phyloP scores from a whole-genome alignment of 2,797 vertebrate species.

The Microctenopoma steveboyesi region DNA sequence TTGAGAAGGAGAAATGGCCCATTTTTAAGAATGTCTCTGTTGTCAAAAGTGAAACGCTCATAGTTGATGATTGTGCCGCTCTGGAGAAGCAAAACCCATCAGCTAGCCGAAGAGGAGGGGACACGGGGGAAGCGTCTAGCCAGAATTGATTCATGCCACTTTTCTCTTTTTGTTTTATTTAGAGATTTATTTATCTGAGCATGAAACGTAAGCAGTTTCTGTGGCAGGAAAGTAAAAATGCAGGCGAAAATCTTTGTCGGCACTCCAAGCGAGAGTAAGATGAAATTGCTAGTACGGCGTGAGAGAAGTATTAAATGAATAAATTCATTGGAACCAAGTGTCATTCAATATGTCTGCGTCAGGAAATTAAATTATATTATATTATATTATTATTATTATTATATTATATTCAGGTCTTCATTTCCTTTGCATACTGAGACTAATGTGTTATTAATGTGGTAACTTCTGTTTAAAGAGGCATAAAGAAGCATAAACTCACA shows the following conservation, averaged over 20 bases:
- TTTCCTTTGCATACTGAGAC: neutral
- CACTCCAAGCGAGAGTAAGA: slow-evolving; percentile 26
- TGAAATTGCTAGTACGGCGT: slow-evolving; percentile 53
- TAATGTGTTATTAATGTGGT: neutral
- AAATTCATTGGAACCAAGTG: slow-evolving; percentile 75
- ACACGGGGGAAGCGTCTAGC: neutral
- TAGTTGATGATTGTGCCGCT: slow-evolving; percentile 38
- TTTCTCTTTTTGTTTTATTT: slow-evolving; percentile 60
- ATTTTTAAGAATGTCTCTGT: slow-evolving; percentile 57
- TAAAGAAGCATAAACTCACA: fast-evolving
- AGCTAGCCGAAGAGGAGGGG: slow-evolving; percentile 3
- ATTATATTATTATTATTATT: too few species aligned
- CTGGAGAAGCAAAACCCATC: slow-evolving; percentile 38
- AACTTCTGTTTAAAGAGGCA: neutral
- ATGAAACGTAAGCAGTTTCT: slow-evolving; percentile 71
- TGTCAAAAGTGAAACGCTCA: slow-evolving; percentile 47
- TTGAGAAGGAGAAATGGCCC: slow-evolving; percentile 24
- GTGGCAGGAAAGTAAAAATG: slow-evolving; percentile 18
- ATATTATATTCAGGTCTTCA: slow-evolving; percentile 28
- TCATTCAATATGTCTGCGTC: slow-evolving; percentile 48
- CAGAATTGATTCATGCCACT: slow-evolving; percentile 56
- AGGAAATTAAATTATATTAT: slow-evolving; percentile 20
- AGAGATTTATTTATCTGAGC: slow-evolving; percentile 64
- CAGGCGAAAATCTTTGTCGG: slow-evolving; percentile 32
- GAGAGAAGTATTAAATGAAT: slow-evolving; percentile 77